Evolutionary conservation across 2,113 vertebrate species (phyloP).

Genomic region (Thymallus thymallus): DNA sequence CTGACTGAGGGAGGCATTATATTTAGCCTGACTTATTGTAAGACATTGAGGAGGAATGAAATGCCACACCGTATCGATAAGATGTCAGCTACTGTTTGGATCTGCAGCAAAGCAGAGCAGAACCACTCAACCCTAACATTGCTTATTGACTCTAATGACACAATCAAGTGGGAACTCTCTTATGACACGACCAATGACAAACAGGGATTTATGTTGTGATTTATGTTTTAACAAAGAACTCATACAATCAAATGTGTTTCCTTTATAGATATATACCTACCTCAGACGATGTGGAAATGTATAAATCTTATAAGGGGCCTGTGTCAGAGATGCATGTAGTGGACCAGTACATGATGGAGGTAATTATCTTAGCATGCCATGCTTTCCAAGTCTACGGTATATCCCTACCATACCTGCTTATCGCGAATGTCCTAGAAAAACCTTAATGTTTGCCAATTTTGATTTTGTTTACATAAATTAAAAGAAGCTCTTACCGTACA

Average conservation of each 20-base stretch:
- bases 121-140: too few relatives aligned
- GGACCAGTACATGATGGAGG: constrained; percentile 88
- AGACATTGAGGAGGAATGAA: background rate
- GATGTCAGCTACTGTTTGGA: background rate
- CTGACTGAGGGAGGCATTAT: background rate
- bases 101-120: background rate
- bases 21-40: background rate
- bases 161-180: too few relatives aligned
- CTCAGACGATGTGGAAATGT: constrained; percentile 79
- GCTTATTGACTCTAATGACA: background rate
- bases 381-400: background rate
- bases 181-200: background rate
- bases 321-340: constrained; percentile 82
- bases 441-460: too few relatives aligned
- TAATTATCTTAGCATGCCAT: constrained; percentile 42
- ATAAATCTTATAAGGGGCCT: constrained; percentile 75
- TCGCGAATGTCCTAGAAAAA: too few relatives aligned
- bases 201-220: background rate
- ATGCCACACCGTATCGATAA: background rate
- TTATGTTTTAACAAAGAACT: background rate
- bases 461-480: too few relatives aligned
- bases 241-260: background rate
- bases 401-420: too few relatives aligned
- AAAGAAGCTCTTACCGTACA: too few relatives aligned
- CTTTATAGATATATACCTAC: constrained; percentile 81